Base-by-base conservation (phyloP, 2,888 invertebrate species). In the Dorcus hopei region DNA sequence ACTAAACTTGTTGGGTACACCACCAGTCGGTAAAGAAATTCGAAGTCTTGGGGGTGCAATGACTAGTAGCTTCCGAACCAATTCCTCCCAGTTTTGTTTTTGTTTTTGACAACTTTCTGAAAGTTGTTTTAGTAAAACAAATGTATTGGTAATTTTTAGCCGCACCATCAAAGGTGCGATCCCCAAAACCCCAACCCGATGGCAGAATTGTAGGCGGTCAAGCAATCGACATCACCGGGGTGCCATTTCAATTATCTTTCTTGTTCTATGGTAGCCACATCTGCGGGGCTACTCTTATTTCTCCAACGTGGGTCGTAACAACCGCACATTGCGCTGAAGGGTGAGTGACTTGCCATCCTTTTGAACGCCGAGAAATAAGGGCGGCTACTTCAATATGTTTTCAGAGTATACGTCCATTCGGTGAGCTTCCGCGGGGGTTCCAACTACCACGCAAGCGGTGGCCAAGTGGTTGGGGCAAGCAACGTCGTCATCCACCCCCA, bases 151-250 rank as follows among this genome's bases (percentile, higher is more conserved):
- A 19, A 47, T 23, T 16, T 33, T 4, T 33, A 33, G 26, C 26
- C 26, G 1, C 5, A 16, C 26, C 26, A 5, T 6, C 5, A 33
- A 33, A 33, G 4, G 26, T 3, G 26, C 26, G 26, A 33, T 33
- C 26, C 4, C 26, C 14, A 23, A 33, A 33, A 23, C 54, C 54
- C 14, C 33, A 43, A 14, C 49, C 26, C 38, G 54, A 54, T 54
- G 54, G 51, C 9, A 38, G 50, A 38, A 55, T 58, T 19, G 54
- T 58, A n/a, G 50, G 43, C 26, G 58, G 58, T n/a, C 38, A 9
- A n/a, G 54, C 54, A 19, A 38, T 49, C 9, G 49, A 56, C 41
- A 58, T 58, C 54, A 50, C 14, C 9, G 50, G 49, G 3, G n/a
- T 38, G 4, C 58, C 58, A 9, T 58, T 40, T n/a, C 58, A 58